Base-by-base conservation (phyloP, 2,113 vertebrate genomes). In the Cariama cristata region DNA sequence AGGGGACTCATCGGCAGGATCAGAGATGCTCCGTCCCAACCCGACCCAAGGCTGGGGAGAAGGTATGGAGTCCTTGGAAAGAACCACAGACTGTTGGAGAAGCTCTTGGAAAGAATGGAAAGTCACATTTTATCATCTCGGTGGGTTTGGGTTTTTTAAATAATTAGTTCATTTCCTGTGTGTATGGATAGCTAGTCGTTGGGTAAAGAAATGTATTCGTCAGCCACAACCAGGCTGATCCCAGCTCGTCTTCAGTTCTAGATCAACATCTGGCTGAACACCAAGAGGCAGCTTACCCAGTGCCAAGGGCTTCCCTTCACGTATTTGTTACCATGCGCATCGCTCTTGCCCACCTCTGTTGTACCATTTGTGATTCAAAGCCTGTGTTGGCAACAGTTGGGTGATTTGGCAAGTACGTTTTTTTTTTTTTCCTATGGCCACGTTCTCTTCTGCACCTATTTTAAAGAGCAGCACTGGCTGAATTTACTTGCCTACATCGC, bases 301-400 rank as follows among this genome's bases (percentile, higher is more conserved):
- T 9, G n/a, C 62, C 63, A 58, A 40, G 72, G 73, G 42, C 63
- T 63, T 80, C 73, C 26, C 53, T 63, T 76, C 2, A 7, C 11
- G 0, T 10, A 10, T 10, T 24, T 52, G 12, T 19, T 33, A 8
- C 27, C 72, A 11, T 27, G 33, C 42, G 11, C 56, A 5, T 4
- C 42, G 75, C 62, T 62, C 52, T 38, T 42, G 60, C 69, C 75
- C 87, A 30, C 64, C 90, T 74, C 69, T 69, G 42, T 32, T 40
- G 5, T 4, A 35, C 6, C 4, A 27, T 20, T 67, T 59, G 53
- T 1, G 30, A 66, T 28, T 73, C 58, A 63, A 76, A 69, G 71
- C 8, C 30, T 24, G 2, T 3, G 3, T 5, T 83, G 52, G 56
- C 30, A 52, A 62, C 80, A 53, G 20, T 0, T 27, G 58, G 35